Evolutionary conservation across 1,140 invertebrate species (phyloP).

Genomic region (Atta colombica): DNA sequence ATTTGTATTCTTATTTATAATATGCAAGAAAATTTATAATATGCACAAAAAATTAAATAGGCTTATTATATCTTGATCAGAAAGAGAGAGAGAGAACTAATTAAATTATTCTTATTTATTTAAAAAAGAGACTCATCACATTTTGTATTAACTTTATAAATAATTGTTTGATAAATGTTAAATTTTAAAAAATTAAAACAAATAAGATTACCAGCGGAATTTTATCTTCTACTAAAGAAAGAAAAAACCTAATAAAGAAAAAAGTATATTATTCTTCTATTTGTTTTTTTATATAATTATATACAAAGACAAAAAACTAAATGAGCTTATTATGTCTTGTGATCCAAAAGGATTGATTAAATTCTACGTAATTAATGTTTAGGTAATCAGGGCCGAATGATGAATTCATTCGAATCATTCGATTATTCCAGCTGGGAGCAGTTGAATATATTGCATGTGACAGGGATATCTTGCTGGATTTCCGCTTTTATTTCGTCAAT

Average conservation of each 20-base stretch:
- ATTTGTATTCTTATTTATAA: not conserved
- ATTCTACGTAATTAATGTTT: constrained; percentile 37
- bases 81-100: no score
- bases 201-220: not conserved
- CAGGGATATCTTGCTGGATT: constrained; percentile 32
- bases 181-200: not conserved
- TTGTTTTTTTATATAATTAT: not conserved
- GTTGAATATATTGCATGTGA: constrained; percentile 21
- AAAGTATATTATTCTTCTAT: not conserved
- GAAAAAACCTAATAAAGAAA: not conserved
- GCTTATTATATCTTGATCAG: no score
- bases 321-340: not conserved
- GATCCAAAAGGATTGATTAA: constrained; percentile 2
- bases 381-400: constrained; percentile 11
- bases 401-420: constrained; percentile 35
- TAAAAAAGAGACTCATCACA: not conserved
- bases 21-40: not conserved
- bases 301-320: not conserved
- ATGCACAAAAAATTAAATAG: not conserved
- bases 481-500: constrained; percentile 31
- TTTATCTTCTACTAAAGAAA: not conserved
- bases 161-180: not conserved
- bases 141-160: not conserved
- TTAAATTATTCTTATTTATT: constrained; percentile 6
- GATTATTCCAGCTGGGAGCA: constrained; percentile 24